Conservation (phyloP, 37 sponge, comb jelly and placozoan genomes). For the Crambe crambe region DNA sequence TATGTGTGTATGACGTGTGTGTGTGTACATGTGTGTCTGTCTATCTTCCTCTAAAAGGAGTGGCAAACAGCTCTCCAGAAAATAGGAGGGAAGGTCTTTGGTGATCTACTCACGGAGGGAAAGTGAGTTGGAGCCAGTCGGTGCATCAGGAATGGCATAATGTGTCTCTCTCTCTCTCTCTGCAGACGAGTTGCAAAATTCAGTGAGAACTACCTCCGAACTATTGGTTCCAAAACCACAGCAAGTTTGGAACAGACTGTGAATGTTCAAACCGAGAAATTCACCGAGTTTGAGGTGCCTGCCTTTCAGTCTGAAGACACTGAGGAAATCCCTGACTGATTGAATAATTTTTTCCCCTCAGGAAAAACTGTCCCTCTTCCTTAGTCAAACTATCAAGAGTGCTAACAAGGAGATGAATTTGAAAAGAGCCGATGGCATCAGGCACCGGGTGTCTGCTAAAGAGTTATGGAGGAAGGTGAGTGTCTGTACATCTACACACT, state of each 20-base stretch:
- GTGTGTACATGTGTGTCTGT: too few relatives aligned
- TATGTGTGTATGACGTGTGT: too few relatives aligned
- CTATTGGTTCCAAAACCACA: constrained; percentile 32
- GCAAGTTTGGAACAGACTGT: constrained; percentile 16
- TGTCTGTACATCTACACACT: not conserved
- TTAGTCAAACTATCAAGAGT: constrained; percentile 23
- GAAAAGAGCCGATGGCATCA: constrained; percentile 57
- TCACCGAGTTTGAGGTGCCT: constrained; percentile 55
- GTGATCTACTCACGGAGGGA: constrained; percentile 70
- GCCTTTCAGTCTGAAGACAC: not conserved
- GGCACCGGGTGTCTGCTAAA: constrained; percentile 41
- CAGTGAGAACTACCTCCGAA: constrained; percentile 41
- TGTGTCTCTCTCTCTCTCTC: too few relatives aligned
- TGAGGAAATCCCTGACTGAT: not conserved
- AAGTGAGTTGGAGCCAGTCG: too few relatives aligned
- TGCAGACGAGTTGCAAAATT: constrained; percentile 28
- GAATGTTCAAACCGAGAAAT: constrained; percentile 12
- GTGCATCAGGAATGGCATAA: too few relatives aligned
- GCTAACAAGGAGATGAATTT: not conserved
- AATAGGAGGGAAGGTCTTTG: constrained; percentile 57
- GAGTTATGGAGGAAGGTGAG: constrained; percentile 66
- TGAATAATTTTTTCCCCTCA: not conserved
- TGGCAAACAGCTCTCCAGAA: constrained; percentile 54
- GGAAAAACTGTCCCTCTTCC: constrained; percentile 55
- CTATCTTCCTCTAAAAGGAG: constrained; percentile 50